A percentile compares a stretch with the other conserved stretches of the same genome.
Evolutionary conservation across 1,140 invertebrate species (phyloP).

Genomic region (Aphaenogaster rudis): DNA sequence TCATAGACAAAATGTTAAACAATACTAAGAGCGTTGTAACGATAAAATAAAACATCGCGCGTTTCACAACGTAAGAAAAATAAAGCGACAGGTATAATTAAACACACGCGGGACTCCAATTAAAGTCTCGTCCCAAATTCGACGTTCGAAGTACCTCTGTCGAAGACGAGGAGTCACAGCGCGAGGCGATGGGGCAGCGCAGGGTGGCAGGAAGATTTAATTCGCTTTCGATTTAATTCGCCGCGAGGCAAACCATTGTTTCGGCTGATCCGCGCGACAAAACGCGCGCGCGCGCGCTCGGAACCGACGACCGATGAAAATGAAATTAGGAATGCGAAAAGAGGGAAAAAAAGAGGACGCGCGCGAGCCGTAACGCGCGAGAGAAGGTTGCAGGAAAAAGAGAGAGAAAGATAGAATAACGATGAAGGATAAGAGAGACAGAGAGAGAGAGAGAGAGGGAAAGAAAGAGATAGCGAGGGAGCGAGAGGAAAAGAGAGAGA

Average conservation of each 20-base stretch:
- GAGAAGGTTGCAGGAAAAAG: neutral
- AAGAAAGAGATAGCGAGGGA: neutral
- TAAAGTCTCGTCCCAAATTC: conserved; percentile 62
- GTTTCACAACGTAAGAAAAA: conserved; percentile 7
- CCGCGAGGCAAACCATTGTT: conserved; percentile 25
- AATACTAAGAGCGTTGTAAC: neutral
- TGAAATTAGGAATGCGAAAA: conserved; percentile 70
- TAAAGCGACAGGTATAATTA: conserved; percentile 56
- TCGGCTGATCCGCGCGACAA: conserved; percentile 18
- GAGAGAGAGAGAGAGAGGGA: neutral
- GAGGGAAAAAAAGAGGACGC: conserved; percentile 25
- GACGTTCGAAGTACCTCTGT: conserved; percentile 38
- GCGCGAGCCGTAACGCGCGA: conserved; percentile 26
- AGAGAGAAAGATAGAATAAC: conserved; percentile 11
- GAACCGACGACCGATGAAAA: conserved; percentile 47
- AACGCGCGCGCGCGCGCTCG: neutral
- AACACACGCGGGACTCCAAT: conserved; percentile 66
- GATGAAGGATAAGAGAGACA: conserved; percentile 15
- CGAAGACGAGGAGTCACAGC: conserved; percentile 34
- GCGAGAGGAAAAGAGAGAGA: conserved; percentile 6
- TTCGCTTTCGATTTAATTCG: conserved; percentile 69
- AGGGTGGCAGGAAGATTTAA: conserved; percentile 57
- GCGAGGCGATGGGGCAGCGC: neutral
- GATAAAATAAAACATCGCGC: conserved; percentile 2
- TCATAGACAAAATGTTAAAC: neutral